Base-by-base conservation (phyloP, 2,797 vertebrate species). In the Sphaeramia orbicularis region DNA sequence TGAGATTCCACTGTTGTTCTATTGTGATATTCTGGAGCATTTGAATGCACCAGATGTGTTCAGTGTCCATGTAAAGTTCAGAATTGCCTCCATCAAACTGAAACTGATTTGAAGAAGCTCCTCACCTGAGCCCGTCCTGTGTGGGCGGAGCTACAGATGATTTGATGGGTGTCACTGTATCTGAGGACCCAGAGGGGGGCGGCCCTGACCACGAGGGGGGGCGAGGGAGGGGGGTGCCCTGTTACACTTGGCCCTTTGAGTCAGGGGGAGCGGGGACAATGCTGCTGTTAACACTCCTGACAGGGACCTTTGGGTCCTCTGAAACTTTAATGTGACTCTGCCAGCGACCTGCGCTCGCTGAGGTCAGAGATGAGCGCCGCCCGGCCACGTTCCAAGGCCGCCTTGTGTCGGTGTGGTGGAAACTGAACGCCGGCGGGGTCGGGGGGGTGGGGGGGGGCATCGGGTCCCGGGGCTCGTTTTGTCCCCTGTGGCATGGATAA, bases 261-360 rank as follows among this genome's bases (percentile, higher is more conserved):
- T 55, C 56, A 60, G 52, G 63, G 69, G 64, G 61, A 75, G 48
- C 48, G 0, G 61, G 85, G 81, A 94, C 93, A 94, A 94, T 90
- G 86, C 71, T 76, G 83, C 88, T 93, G 92, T 92, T 93, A 90
- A 92, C 92, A 89, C 91, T 85, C 76, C 81, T 86, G 89, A 91
- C 78, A 80, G 83, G 86, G 91, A 93, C 86, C 92, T 93, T 93
- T 93, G 91, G 91, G 88, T 81, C 78, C 91, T 86, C 92, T 94
- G 86, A 93, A 94, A 88, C 56, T 93, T 94, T 93, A 91, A 94
- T 94, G 91, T 90, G 91, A 92, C 82, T 91, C 86, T 78, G 88
- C 58, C 15, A 88, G 90, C 85, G 85, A 90, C 87, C 91, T 91
- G 87, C 83, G 32, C 86, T 80, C 32, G 6, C 78, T 59, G 88